A percentile compares a stretch with the other conserved stretches of the same genome.
Evolutionary conservation across 2,113 vertebrate genomes (phyloP).

Genomic region (Cnemophilus loriae): DNA sequence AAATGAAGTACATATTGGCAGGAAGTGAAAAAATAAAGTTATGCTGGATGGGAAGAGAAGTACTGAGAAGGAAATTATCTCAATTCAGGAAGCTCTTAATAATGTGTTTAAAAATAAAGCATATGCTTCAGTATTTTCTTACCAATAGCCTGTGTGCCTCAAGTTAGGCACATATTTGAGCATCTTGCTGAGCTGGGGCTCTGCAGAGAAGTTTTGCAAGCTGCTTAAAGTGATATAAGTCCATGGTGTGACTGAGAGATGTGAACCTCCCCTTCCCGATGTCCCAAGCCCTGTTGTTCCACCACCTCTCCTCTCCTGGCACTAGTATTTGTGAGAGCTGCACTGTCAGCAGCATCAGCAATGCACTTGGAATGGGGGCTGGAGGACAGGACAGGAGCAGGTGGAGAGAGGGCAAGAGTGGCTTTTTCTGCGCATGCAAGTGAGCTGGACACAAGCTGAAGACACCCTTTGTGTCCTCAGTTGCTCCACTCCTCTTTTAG

Average conservation of each 20-base stretch:
- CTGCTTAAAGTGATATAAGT: background rate
- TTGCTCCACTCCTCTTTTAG: background rate
- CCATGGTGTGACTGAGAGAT: background rate
- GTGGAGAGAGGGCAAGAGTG: background rate
- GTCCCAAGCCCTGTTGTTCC: background rate
- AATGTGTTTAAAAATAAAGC: constrained; percentile 30
- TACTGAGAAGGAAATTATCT: constrained; percentile 2
- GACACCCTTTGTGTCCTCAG: background rate
- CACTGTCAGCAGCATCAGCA: background rate
- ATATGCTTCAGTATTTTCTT: constrained; percentile 9
- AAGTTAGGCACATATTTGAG: background rate
- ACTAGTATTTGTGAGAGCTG: background rate
- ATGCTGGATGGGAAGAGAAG: background rate
- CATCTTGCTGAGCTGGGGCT: background rate
- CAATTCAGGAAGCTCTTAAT: constrained; percentile 29
- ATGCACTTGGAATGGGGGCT: background rate
- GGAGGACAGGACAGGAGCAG: background rate
- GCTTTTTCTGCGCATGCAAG: background rate
- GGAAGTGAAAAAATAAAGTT: constrained; percentile 28
- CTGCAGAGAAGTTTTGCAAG: background rate
- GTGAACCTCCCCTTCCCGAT: background rate
- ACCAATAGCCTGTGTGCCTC: background rate
- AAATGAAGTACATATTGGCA: background rate
- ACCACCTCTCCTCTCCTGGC: background rate
- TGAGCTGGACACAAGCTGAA: background rate